Evolutionary conservation across 2,888 invertebrate species (phyloP), one percentile per base, ranked within the genome.

Genomic region (Cephus pygmeus): DNA sequence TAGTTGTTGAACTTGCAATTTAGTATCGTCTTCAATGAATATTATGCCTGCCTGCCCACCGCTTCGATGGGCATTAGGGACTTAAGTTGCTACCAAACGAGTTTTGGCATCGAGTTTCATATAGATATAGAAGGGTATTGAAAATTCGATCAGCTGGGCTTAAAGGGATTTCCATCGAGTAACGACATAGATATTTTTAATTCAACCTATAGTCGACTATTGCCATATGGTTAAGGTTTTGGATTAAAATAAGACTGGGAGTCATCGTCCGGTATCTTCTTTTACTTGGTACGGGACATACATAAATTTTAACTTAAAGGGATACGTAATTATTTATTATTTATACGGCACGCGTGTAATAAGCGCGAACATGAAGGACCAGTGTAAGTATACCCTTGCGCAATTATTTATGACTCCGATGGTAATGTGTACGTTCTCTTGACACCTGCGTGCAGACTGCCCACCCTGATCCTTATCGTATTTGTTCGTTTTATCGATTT

Each of bases 251-350:
- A 56, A 23, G 2, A 6, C 9, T 56, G 0, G 23, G 0, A 56
- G 23, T 56, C 23, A 56, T 23, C 56, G 23, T 56, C 56, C 56
- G 23, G 23, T 56, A 36, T 4, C 2, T 9, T 23, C 1, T 23
- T 56, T 56, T 56, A 23, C 2, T 23, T 56, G 6, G 23, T 56
- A 56, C 56, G 23, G 6, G 56, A 36, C 23, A 23, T 23, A 23
- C 56, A 56, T 56, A 56, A 56, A 56, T 23, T 56, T 56, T 1
- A 23, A 56, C 9, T 23, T 23, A 56, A 23, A 56, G 56, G 56
- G 56, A 56, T 56, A 56, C 56, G 75, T 68, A 73, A 77, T 81
- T 80, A 80, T 69, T 80, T 77, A 77, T 80, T 79, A 80, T 81
- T 81, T 81, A 78, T 74, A 78, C 34, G 76, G 75, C 75, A 36